Evolutionary conservation across 2,888 invertebrate genomes (phyloP).

Genomic region (Acutogordius australiensis): DNA sequence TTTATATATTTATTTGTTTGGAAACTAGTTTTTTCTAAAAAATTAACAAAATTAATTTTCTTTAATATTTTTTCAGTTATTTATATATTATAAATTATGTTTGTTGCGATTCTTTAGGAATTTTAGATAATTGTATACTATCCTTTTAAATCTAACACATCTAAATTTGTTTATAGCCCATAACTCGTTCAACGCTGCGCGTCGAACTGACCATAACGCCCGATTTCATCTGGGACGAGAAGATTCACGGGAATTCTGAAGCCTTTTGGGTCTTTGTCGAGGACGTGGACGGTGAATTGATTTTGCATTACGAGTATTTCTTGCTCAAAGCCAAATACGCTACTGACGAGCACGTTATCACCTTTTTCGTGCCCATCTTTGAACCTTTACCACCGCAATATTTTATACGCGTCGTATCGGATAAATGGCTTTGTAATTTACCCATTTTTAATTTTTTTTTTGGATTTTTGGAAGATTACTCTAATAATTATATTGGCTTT

Average conservation of each 20-base stretch:
- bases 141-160: no score
- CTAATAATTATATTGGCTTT: no score
- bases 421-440: slow-evolving; percentile 30
- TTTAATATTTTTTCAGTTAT: no score
- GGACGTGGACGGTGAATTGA: slow-evolving; percentile 32
- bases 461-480: no score
- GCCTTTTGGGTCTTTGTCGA: slow-evolving; percentile 36
- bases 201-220: slow-evolving; percentile 89
- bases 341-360: slow-evolving; percentile 70
- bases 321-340: slow-evolving; percentile 72
- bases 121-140: no score
- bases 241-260: slow-evolving; percentile 40
- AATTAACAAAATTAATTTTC: no score
- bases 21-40: no score
- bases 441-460: no score
- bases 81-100: no score
- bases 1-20: no score
- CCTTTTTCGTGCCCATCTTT: slow-evolving; percentile 90
- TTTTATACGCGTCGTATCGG: slow-evolving; percentile 39
- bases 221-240: slow-evolving; percentile 97
- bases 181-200: slow-evolving; percentile 53
- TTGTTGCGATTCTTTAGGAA: no score
- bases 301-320: slow-evolving; percentile 81
- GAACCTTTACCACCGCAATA: slow-evolving; percentile 94
- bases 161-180: no score